phyloP scores from a whole-genome alignment of 2,888 invertebrate genomes.

The Nymphalis c-album region DNA sequence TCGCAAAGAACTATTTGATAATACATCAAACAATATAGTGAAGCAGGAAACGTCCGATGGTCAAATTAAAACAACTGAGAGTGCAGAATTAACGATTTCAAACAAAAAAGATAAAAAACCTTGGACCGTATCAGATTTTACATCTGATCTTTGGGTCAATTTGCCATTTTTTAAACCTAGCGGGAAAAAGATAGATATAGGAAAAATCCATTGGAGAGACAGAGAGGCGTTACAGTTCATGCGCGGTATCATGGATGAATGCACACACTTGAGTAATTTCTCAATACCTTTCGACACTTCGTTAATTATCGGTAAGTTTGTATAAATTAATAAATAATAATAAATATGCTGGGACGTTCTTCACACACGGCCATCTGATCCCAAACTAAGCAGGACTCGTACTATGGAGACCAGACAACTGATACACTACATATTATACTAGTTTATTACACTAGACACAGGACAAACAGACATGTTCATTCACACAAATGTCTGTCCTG shows the following conservation, averaged over 20 bases:
- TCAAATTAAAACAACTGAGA: constrained; percentile 14
- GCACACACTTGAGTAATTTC: constrained; percentile 97
- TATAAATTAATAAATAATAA: too few relatives aligned
- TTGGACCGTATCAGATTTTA: constrained; percentile 67
- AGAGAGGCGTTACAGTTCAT: constrained; percentile 94
- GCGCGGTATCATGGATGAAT: constrained; percentile 99
- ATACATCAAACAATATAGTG: not conserved
- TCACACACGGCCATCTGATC: too few relatives aligned
- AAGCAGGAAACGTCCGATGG: constrained; percentile 1
- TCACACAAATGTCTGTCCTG: too few relatives aligned
- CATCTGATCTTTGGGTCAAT: constrained; percentile 66
- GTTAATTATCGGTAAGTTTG: constrained; percentile 85
- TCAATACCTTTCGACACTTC: constrained; percentile 93
- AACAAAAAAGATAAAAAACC: constrained; percentile 45
- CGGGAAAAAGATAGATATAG: constrained; percentile 79
- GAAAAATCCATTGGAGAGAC: constrained; percentile 86
- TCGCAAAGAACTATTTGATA: not conserved
- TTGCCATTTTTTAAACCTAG: constrained; percentile 62
- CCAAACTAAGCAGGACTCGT: too few relatives aligned
- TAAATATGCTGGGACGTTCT: too few relatives aligned
- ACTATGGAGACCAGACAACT: too few relatives aligned
- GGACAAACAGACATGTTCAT: too few relatives aligned
- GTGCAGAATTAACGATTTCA: constrained; percentile 7
- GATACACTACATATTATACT: too few relatives aligned
- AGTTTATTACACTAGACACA: too few relatives aligned